Evolutionary conservation across 2,888 invertebrate genomes (phyloP).

Genomic region (Heterodera filipjevi): DNA sequence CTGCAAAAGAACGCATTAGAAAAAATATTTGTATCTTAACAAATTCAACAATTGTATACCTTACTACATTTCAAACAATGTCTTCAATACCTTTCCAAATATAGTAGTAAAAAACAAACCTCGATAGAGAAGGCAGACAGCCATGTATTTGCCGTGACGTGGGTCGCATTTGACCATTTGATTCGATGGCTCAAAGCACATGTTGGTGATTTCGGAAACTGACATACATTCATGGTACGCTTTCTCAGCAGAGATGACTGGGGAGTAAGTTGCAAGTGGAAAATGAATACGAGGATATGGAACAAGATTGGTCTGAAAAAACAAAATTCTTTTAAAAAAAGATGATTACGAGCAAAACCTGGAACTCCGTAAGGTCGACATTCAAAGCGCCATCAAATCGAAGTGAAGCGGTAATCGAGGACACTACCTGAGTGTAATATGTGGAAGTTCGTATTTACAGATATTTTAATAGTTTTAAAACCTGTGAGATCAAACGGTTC

Average conservation of each 20-base stretch:
- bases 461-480: slow-evolving; percentile 66
- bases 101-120: slow-evolving; percentile 31
- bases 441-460: not conserved
- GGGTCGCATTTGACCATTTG: slow-evolving; percentile 71
- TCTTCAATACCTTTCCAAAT: too few species aligned
- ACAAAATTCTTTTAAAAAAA: not conserved
- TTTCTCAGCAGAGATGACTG: slow-evolving; percentile 65
- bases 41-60: too few species aligned
- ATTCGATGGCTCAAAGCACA: slow-evolving; percentile 80
- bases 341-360: slow-evolving; percentile 59
- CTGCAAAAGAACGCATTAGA: too few species aligned
- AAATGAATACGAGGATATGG: slow-evolving; percentile 92
- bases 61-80: too few species aligned
- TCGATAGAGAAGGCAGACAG: slow-evolving; percentile 69
- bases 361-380: slow-evolving; percentile 82
- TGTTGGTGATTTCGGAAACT: slow-evolving; percentile 84
- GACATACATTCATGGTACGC: slow-evolving; percentile 69
- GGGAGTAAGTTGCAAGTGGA: slow-evolving; percentile 74
- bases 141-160: slow-evolving; percentile 66
- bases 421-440: slow-evolving; percentile 57
- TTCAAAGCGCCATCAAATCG: slow-evolving; percentile 87
- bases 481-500: slow-evolving; percentile 91
- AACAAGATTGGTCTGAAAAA: slow-evolving; percentile 67
- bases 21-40: too few species aligned
- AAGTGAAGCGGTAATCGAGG: slow-evolving; percentile 85